Evolutionary conservation across 2,888 invertebrate genomes (phyloP), one percentile per base, ranked within the genome.

Genomic region (Carcina quercana): DNA sequence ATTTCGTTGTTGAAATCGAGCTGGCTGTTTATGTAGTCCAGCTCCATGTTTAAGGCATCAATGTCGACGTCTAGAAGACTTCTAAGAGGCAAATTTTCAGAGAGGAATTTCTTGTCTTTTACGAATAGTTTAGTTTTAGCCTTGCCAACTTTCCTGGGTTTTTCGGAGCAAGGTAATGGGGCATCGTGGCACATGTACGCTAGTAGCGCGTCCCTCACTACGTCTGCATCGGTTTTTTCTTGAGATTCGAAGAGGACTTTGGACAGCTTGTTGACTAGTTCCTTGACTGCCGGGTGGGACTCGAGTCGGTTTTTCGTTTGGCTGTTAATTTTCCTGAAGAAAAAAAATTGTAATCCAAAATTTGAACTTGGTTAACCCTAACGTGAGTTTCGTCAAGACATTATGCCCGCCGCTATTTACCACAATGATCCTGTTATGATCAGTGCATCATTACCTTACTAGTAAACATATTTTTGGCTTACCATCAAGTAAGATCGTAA

Each of bases 151-250:
- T 24, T 13, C 21, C 25, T 37, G 5, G 37, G 29, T 35, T 53
- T 50, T 35, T 62, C 67, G 0, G 86, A 82, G 59, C 96, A 96
- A 0, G 96, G 96, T 25, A 96, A 64, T 0, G 89, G 86, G 1
- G 91, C 89, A 30, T 91, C 90, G 56, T 97, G 97, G 55, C 97
- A 97, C 36, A 93, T 87, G 56, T 95, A 93, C 0, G 93, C 91
- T 24, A 96, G 73, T 5, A 96, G 71, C 0, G 95, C 93, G 65
- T 97, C 97, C 39, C 92, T 86, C 0, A 94, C 84, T 0, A 89
- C 86, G 36, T 89, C 88, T 0, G 94, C 91, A 63, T 92, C 91
- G 1, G 86, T 86, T 2, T 85, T 87, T 50, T 89, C 86, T 43
- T 89, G 86, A 24, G 89, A 88, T 59, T 89, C 91, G 65, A 88